Evolutionary conservation across 2,113 vertebrate genomes (phyloP), one percentile per base, ranked within the genome.

Genomic region (Conger conger): DNA sequence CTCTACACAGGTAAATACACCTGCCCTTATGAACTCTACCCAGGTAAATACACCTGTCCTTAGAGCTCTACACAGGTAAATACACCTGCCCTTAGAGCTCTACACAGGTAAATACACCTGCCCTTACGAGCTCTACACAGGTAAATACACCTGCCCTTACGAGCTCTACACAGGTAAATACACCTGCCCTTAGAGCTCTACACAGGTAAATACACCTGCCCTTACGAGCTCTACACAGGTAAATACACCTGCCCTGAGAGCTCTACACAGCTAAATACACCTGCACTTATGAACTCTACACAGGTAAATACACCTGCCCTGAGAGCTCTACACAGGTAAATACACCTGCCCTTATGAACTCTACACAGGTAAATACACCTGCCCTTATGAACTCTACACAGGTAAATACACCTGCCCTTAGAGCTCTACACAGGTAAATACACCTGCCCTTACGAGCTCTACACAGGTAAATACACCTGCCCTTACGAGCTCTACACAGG

Each of bases 1-100:
- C 96, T 99, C 83, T 99, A 99, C 89, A 99, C 98, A 96, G 98
- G 98, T 98, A 95, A n/a, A 82, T 79, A 73, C 0, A 13, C 83
- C 16, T 38, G n/a, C 33, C 16, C 7, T 54, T 50, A 77, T 30
- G 6, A n/a, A 16, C 36, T 30, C 15, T 5, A 11, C 37, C 35
- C 60, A 42, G 79, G 37, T 73, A 45, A 81, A 13, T 57, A 38
- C n/a, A 81, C 79, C 54, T 7, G 4, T 2, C 13, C 54, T 20
- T 2, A 7, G 18, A 57, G 15, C 54, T 57, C 54, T 20, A 53
- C 50, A 53, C 50, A 53, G 50, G 50, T 53, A 53, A 53, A 15
- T 15, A 53, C 50, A 53, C 50, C 50, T 53, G 50, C 5, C 5
- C 50, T 18, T 60, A 60, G 15, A 68, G 20, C 60, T 68, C 23